Conservation (phyloP, 2,113 vertebrate genomes). For the Myiozetetes cayanensis region DNA sequence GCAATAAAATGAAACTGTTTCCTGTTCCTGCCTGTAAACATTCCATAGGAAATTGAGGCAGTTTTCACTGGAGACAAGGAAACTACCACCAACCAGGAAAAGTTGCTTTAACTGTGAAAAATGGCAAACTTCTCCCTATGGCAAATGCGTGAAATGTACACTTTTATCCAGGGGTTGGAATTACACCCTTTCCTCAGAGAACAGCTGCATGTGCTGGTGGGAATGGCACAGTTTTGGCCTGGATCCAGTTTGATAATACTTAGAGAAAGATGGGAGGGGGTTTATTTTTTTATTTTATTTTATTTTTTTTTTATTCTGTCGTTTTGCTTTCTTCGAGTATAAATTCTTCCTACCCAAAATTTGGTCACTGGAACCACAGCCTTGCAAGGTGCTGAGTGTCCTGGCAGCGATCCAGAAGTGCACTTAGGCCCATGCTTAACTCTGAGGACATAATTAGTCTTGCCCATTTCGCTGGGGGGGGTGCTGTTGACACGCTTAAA, state of each 20-base stretch:
- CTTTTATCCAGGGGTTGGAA: slow-evolving; percentile 52
- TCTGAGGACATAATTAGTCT: slow-evolving; percentile 36
- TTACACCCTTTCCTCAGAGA: slow-evolving; percentile 39
- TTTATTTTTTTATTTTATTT: too few relatives aligned
- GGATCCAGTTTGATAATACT: slow-evolving; percentile 30
- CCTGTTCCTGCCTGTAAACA: slow-evolving; percentile 29
- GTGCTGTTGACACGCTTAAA: slow-evolving; percentile 42
- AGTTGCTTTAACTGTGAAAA: slow-evolving; percentile 20
- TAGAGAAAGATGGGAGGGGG: neutral
- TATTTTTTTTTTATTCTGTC: neutral
- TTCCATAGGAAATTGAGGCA: slow-evolving; percentile 48
- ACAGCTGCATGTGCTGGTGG: slow-evolving; percentile 54
- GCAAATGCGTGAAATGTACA: slow-evolving; percentile 33
- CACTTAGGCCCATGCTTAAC: slow-evolving; percentile 46
- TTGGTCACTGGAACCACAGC: neutral
- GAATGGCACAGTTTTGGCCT: slow-evolving; percentile 42
- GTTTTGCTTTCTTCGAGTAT: neutral
- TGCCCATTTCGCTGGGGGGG: neutral
- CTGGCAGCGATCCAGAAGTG: slow-evolving; percentile 30
- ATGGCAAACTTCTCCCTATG: neutral
- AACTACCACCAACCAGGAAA: slow-evolving; percentile 3
- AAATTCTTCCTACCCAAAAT: neutral
- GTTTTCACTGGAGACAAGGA: slow-evolving; percentile 35
- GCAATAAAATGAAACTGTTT: slow-evolving; percentile 16
- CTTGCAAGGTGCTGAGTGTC: slow-evolving; percentile 4